Evolutionary conservation across 2,113 vertebrate species (phyloP).

Genomic region (Zingel zingel): DNA sequence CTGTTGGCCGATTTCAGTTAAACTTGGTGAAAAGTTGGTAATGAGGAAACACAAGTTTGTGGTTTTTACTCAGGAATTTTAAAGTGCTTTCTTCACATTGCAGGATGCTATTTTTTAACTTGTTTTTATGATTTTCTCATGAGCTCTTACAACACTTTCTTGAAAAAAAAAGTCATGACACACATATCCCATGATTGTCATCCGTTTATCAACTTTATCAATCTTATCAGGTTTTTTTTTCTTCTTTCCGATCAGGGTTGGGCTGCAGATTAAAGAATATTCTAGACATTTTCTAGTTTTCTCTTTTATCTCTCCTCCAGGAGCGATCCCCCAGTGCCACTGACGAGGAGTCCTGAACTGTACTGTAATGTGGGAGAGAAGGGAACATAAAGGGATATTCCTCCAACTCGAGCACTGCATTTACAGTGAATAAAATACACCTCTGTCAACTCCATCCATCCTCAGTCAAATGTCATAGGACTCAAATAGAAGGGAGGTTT

Average conservation of each 20-base stretch:
- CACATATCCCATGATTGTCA: neutral
- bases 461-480: constrained; percentile 27
- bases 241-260: neutral
- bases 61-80: neutral
- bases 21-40: neutral
- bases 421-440: constrained; percentile 25
- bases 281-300: neutral
- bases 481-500: neutral
- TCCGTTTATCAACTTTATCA: neutral
- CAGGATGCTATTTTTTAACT: neutral
- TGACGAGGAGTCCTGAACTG: constrained; percentile 76
- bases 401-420: constrained; percentile 24
- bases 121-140: neutral
- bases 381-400: constrained; percentile 18
- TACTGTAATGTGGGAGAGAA: neutral
- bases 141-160: neutral
- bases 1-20: neutral
- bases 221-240: neutral
- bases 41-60: neutral
- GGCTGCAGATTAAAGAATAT: neutral
- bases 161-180: no score
- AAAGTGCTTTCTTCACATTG: neutral
- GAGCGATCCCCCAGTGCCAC: constrained; percentile 79
- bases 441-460: constrained; percentile 45
- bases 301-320: constrained; percentile 50